These are phyloP conservation scores for Bubo blakistoni DNA, from an alignment of 2,113 vertebrate genomes.

Conservation along the genomic window DNA sequence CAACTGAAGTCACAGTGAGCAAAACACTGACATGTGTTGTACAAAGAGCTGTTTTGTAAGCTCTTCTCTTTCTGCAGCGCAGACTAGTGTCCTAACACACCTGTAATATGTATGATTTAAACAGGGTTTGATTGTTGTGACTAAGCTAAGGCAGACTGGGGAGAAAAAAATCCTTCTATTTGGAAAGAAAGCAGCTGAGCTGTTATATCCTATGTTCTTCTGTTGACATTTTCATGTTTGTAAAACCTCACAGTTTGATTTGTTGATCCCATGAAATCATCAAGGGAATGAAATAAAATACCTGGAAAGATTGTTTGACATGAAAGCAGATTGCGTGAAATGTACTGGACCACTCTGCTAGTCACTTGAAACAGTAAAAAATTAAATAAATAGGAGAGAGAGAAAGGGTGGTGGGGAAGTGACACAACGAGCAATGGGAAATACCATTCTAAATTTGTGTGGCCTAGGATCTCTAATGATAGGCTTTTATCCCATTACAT, in stretches of 20 bases:
- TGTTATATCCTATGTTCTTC: conserved; percentile 32
- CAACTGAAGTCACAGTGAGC: not conserved
- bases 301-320: conserved; percentile 18
- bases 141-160: not conserved
- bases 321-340: conserved; percentile 35
- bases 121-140: not conserved
- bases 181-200: not conserved
- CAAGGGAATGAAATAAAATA: conserved; percentile 53
- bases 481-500: conserved; percentile 78
- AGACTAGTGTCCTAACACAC: not conserved
- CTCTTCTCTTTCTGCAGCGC: not conserved
- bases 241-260: conserved; percentile 58
- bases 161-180: not conserved
- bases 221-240: conserved; percentile 61
- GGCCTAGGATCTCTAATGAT: conserved; percentile 57
- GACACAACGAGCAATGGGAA: conserved; percentile 45
- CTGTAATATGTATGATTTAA: not conserved
- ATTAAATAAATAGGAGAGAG: not conserved
- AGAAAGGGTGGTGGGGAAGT: not conserved
- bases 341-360: not conserved
- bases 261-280: conserved; percentile 60
- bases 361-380: conserved; percentile 30
- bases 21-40: not conserved
- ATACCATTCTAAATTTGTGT: conserved; percentile 68
- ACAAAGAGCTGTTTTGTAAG: not conserved